Evolutionary conservation across 1,140 invertebrate species (phyloP).

Genomic region (Triops longicaudatus): DNA sequence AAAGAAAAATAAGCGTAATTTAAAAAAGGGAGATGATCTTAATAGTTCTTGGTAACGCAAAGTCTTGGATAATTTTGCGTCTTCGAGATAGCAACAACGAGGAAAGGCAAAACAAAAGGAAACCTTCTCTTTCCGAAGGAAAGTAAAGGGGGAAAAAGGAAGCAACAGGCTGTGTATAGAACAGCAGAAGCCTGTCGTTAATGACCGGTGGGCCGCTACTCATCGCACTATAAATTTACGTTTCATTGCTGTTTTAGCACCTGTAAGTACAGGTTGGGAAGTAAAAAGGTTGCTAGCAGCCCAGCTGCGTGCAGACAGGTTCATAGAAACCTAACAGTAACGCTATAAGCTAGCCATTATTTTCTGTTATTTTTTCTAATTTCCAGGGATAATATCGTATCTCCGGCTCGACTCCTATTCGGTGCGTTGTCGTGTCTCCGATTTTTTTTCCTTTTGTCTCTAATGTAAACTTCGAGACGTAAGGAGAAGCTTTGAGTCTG

Average conservation of each 20-base stretch:
- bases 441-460: neutral
- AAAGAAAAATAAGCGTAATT: neutral
- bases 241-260: conserved; percentile 15
- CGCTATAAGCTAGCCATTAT: conserved; percentile 15
- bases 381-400: neutral
- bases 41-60: neutral
- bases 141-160: neutral
- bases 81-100: neutral
- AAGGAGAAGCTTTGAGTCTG: neutral
- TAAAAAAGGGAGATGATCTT: neutral
- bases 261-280: conserved; percentile 9
- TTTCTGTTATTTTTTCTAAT: conserved; percentile 16
- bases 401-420: neutral
- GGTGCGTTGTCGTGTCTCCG: neutral
- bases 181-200: conserved; percentile 7
- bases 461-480: neutral
- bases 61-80: neutral
- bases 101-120: neutral
- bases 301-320: conserved; percentile 13
- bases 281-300: conserved; percentile 6
- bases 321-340: conserved; percentile 8
- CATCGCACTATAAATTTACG: conserved; percentile 15
- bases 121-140: neutral
- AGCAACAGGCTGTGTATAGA: conserved; percentile 8
- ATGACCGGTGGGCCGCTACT: conserved; percentile 13